These are phyloP conservation scores for Biston betularia DNA, from an alignment of 2,888 invertebrate genomes.

Conservation along the genomic window DNA sequence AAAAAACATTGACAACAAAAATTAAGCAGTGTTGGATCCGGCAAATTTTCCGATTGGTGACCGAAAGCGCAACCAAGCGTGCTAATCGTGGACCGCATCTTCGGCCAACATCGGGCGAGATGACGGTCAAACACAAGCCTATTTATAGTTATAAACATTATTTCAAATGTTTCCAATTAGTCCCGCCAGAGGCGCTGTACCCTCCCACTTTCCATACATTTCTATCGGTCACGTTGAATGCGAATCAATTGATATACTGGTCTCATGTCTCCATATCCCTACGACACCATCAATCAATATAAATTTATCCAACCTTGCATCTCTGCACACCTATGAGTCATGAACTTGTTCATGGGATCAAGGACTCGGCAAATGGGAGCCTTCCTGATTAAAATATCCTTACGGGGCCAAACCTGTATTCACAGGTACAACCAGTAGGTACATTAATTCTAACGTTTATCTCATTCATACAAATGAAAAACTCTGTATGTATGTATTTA, in stretches of 20 bases:
- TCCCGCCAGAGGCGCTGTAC: too few relatives aligned
- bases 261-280: conserved; percentile 6
- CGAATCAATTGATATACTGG: too few relatives aligned
- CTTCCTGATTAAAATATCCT: conserved; percentile 76
- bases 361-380: conserved; percentile 66
- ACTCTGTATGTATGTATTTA: not conserved
- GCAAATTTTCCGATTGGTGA: not conserved
- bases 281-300: conserved; percentile 26
- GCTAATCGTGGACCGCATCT: too few relatives aligned
- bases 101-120: too few relatives aligned
- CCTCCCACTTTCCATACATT: too few relatives aligned
- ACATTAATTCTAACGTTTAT: not conserved
- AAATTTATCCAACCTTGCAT: conserved; percentile 39
- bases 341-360: conserved; percentile 65
- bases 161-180: too few relatives aligned
- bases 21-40: too few relatives aligned
- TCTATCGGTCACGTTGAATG: too few relatives aligned
- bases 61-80: too few relatives aligned
- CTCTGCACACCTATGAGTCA: conserved; percentile 48
- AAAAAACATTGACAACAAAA: too few relatives aligned
- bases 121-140: too few relatives aligned
- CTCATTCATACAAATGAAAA: not conserved
- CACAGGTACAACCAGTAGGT: not conserved
- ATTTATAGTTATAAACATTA: too few relatives aligned
- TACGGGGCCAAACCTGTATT: conserved; percentile 53